These are phyloP conservation scores for Hedychridium roseum DNA, from an alignment of 2,888 invertebrate genomes.

Conservation along the genomic window DNA sequence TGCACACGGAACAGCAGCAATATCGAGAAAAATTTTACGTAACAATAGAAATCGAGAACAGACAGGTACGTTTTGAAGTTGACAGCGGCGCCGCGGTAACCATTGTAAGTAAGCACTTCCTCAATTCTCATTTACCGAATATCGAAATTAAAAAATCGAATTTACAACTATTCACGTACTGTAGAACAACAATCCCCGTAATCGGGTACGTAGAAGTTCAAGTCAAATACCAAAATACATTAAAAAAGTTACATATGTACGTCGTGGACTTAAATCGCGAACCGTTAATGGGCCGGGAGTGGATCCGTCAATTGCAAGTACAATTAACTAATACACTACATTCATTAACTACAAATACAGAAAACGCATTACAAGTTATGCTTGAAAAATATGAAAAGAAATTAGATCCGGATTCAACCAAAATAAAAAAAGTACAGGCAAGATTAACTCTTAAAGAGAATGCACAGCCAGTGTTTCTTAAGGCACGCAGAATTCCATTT, in stretches of 20 bases:
- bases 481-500: no score
- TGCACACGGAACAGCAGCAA: conserved; percentile 12
- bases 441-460: conserved; percentile 23
- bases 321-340: background rate
- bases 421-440: conserved; percentile 18
- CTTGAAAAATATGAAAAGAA: conserved; percentile 9
- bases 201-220: conserved; percentile 5
- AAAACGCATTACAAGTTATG: conserved; percentile 13
- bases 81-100: conserved; percentile 24
- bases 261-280: conserved; percentile 22
- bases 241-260: conserved; percentile 25
- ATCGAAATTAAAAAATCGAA: conserved; percentile 4
- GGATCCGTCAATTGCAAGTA: conserved; percentile 25
- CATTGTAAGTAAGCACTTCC: conserved; percentile 13
- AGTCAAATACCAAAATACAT: conserved; percentile 2
- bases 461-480: conserved; percentile 24
- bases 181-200: conserved; percentile 16
- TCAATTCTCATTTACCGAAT: conserved; percentile 7
- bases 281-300: conserved; percentile 33
- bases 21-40: conserved; percentile 15
- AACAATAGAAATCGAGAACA: conserved; percentile 8
- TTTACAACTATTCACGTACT: conserved; percentile 23
- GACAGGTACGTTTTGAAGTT: conserved; percentile 18
- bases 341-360: conserved; percentile 3
- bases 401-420: conserved; percentile 3